These are phyloP conservation scores for Vespertilio murinus DNA, from an alignment of 2,797 vertebrate genomes.

Conservation along the genomic window DNA sequence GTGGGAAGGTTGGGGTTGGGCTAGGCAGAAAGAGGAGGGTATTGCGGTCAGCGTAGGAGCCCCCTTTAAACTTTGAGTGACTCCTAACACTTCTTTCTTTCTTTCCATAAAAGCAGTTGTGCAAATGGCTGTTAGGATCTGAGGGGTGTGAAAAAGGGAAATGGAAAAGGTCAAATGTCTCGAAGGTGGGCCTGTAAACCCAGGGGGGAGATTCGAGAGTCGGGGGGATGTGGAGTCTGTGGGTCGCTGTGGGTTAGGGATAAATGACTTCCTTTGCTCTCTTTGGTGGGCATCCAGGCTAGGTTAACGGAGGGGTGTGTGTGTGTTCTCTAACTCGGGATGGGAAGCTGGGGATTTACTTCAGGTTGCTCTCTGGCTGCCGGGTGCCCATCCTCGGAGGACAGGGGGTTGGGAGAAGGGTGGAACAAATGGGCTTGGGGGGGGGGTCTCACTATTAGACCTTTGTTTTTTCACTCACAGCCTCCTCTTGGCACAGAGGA, in stretches of 20 bases:
- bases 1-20: background rate
- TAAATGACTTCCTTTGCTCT: conserved; percentile 45
- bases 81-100: conserved; percentile 42
- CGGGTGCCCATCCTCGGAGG: background rate
- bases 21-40: background rate
- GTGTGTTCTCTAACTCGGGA: background rate
- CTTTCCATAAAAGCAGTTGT: conserved; percentile 54
- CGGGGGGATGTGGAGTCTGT: background rate
- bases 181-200: background rate
- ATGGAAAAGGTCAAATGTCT: background rate
- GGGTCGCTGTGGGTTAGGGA: background rate
- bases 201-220: too few species aligned
- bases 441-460: background rate
- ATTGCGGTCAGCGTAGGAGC: background rate
- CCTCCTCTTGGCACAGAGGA: background rate
- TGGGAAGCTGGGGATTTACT: conserved; percentile 8
- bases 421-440: background rate
- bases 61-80: background rate
- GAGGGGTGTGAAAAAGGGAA: conserved; percentile 46
- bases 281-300: conserved; percentile 20
- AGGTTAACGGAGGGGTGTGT: background rate
- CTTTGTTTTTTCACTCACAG: background rate
- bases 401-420: background rate
- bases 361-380: background rate
- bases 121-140: conserved; percentile 25